These are phyloP conservation scores for Petrophora chlorosata DNA, from an alignment of 2,888 invertebrate genomes.

Conservation along the genomic window DNA sequence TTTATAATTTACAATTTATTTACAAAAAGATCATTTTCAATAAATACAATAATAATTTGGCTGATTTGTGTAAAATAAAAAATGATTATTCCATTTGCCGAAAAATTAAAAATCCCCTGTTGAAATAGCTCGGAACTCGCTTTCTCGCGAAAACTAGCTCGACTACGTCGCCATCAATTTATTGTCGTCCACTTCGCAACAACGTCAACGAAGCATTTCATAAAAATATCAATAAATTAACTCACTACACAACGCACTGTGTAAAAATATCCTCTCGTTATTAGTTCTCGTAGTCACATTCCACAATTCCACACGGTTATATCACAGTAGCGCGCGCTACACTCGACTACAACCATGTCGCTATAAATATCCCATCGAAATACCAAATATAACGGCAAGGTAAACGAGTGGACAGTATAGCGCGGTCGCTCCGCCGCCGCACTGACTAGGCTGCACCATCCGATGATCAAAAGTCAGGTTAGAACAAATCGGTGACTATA, in stretches of 20 bases:
- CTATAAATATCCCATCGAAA: neutral
- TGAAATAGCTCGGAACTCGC: conserved; percentile 2
- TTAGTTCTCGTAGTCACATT: conserved; percentile 51
- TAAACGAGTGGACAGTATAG: conserved; percentile 26
- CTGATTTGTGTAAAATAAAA: conserved; percentile 47
- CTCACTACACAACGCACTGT: conserved; percentile 45
- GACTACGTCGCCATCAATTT: conserved; percentile 42
- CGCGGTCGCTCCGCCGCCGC: conserved; percentile 40
- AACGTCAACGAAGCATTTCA: conserved; percentile 34
- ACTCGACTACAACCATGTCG: conserved; percentile 1
- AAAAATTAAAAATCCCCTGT: conserved; percentile 25
- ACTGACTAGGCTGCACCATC: conserved; percentile 68
- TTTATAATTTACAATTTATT: conserved; percentile 76
- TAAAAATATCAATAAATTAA: conserved; percentile 55
- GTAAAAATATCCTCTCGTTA: conserved; percentile 47
- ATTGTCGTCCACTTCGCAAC: conserved; percentile 65
- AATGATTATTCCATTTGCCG: conserved; percentile 34
- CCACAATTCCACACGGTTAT: conserved; percentile 34
- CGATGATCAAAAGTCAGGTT: conserved; percentile 46
- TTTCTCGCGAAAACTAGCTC: neutral
- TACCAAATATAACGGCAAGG: neutral
- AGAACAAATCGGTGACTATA: conserved; percentile 92
- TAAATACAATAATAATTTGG: conserved; percentile 77
- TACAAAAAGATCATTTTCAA: conserved; percentile 67
- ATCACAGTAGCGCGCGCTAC: conserved; percentile 66